Evolutionary conservation across 2,797 vertebrate species (phyloP), one percentile per base, ranked within the genome.

Genomic region (Cossypha dichroa): DNA sequence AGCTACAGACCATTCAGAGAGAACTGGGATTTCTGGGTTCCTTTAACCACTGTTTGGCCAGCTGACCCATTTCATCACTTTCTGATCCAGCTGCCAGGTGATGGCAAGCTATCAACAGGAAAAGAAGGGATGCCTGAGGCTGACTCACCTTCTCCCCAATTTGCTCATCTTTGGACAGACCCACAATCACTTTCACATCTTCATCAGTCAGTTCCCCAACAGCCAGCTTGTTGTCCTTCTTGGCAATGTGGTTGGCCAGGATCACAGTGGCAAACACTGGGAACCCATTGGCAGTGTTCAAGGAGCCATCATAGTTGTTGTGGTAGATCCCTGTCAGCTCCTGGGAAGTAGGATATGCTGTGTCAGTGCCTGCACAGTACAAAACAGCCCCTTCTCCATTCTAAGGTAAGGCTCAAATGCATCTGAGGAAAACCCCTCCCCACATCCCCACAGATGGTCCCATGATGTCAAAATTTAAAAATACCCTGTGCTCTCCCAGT

Each of bases 271-370:
- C 99, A 1, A 99, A 99, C 54, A 99, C 99, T 0, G 99, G 99
- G 95, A 99, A 99, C 40, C 99, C 99, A 0, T 99, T 99, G 43
- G 99, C 98, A 55, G 99, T 99, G 97, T 99, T 99, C 51, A 99
- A 98, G 21, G 99, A 99, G 84, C 99, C 99, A 1, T 99, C 99
- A 0, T 99, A 99, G 97, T 99, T 99, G 98, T 99, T 99, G 97
- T 99, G 99, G 94, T 99, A 99, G 97, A 99, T 99, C 20, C 99
- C 99, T 0, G 99, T 99, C 80, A 99, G 98, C 89, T 99, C 99
- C 99, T 99, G 89, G 67, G 49, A 79, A 77, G 14, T 54, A 68
- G n/a, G 38, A 62, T 43, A 81, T 20, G 7, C 9, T 8, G 14
- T 10, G 36, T 86, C 67, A 96, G 52, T 72, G 59, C 43, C 26